Evolutionary conservation across 1,140 invertebrate genomes (phyloP).

Genomic region (Tenebrio molitor): DNA sequence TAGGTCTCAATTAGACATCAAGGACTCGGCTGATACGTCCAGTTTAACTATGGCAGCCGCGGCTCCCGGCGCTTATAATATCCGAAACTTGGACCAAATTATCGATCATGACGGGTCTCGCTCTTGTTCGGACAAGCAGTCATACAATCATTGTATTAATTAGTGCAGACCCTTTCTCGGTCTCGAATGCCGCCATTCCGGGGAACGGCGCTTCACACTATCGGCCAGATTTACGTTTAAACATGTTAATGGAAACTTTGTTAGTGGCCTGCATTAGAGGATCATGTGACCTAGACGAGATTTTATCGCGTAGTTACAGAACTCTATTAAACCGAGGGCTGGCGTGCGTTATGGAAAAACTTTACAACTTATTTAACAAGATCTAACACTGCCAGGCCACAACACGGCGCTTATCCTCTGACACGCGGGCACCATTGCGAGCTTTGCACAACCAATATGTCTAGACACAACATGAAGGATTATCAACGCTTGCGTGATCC

Average conservation of each 20-base stretch:
- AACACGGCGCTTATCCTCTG: not conserved
- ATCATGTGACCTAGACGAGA: conserved; percentile 20
- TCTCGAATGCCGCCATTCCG: not conserved
- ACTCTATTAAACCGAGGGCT: conserved; percentile 28
- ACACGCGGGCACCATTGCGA: not conserved
- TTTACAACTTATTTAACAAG: conserved; percentile 38
- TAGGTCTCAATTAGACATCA: conserved; percentile 40
- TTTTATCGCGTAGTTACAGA: conserved; percentile 21
- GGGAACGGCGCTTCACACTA: conserved; percentile 1
- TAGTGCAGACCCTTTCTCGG: conserved; percentile 4
- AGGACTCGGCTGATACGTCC: conserved; percentile 14
- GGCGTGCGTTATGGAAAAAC: conserved; percentile 38
- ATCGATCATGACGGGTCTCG: conserved; percentile 13
- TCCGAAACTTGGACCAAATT: conserved; percentile 14
- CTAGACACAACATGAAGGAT: too few relatives aligned
- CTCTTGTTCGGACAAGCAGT: conserved; percentile 21
- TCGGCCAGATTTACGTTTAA: conserved; percentile 27
- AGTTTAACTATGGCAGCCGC: conserved; percentile 6
- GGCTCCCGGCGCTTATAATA: not conserved
- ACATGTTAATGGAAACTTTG: conserved; percentile 38
- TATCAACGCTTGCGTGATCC: too few relatives aligned
- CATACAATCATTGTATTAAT: conserved; percentile 31
- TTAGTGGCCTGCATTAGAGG: conserved; percentile 9
- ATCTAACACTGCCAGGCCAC: conserved; percentile 3
- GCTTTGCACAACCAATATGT: not conserved